Evolutionary conservation across 2,888 invertebrate species (phyloP).

Genomic region (Sesia apiformis): DNA sequence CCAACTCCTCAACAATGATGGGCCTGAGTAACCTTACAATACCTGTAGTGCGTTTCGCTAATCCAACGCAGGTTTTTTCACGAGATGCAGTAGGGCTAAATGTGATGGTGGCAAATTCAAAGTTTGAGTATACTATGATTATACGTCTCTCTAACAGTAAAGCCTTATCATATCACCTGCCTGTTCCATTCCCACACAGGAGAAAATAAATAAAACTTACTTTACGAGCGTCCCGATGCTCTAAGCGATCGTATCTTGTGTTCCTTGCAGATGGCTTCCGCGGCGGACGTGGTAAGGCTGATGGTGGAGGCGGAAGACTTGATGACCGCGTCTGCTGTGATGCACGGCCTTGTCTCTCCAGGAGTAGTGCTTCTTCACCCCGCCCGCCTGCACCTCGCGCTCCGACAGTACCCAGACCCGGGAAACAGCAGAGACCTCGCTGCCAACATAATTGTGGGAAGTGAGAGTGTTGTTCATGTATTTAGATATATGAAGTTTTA

Average conservation of each 20-base stretch:
- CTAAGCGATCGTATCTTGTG: constrained; percentile 80
- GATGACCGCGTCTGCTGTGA: constrained; percentile 83
- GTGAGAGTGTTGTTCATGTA: no score
- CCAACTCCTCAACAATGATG: no score
- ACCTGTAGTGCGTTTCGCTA: no score
- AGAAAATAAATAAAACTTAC: constrained; percentile 16
- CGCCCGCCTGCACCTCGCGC: constrained; percentile 62
- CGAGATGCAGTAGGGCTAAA: no score
- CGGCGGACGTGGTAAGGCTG: constrained; percentile 82
- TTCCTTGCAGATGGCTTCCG: constrained; percentile 72
- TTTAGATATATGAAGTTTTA: no score
- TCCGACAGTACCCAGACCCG: constrained; percentile 63
- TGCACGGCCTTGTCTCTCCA: constrained; percentile 85
- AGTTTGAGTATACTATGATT: no score
- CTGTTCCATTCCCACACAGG: no score
- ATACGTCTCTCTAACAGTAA: no score
- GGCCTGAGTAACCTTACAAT: no score
- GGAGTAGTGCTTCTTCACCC: constrained; percentile 81
- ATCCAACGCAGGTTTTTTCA: no score
- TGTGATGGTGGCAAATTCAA: no score
- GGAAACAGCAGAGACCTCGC: constrained; percentile 90
- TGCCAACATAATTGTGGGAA: constrained; percentile 33
- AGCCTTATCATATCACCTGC: no score
- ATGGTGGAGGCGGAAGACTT: constrained; percentile 81
- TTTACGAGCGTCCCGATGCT: constrained; percentile 58